These are phyloP conservation scores for Tyrophagus putrescentiae DNA, from an alignment of 1,140 invertebrate genomes.

Conservation along the genomic window DNA sequence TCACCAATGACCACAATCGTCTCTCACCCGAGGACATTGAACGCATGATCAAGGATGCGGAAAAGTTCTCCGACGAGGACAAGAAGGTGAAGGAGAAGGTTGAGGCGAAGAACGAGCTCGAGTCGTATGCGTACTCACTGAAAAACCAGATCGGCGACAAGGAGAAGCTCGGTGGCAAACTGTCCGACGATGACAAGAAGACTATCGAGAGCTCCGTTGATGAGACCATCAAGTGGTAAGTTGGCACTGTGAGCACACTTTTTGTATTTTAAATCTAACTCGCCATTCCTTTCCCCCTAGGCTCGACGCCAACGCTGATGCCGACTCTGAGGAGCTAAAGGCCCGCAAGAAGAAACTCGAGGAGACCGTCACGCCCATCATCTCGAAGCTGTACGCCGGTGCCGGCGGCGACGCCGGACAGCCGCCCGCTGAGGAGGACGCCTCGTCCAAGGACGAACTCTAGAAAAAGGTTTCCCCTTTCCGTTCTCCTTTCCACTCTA, in stretches of 20 bases:
- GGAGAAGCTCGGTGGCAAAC: constrained; percentile 89
- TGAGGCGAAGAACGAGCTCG: constrained; percentile 69
- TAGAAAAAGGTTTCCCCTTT: background rate
- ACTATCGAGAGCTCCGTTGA: constrained; percentile 89
- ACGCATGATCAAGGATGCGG: constrained; percentile 93
- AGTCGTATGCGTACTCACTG: constrained; percentile 91
- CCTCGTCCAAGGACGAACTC: constrained; percentile 4
- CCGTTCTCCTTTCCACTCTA: background rate
- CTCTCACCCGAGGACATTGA: constrained; percentile 94
- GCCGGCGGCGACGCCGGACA: constrained; percentile 31
- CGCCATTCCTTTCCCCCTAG: background rate
- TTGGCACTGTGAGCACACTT: constrained; percentile 20
- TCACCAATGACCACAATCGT: constrained; percentile 94
- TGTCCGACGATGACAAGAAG: constrained; percentile 74
- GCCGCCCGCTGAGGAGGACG: constrained; percentile 8
- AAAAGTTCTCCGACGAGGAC: constrained; percentile 96
- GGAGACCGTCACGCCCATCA: constrained; percentile 89
- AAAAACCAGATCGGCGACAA: constrained; percentile 96
- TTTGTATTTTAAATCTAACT: background rate
- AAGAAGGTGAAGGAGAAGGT: constrained; percentile 93
- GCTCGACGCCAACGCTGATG: constrained; percentile 82
- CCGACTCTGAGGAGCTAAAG: constrained; percentile 82
- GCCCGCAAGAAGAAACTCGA: constrained; percentile 94
- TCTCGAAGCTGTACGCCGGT: constrained; percentile 87
- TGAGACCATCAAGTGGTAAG: constrained; percentile 83